Base-by-base conservation (phyloP, 2,113 vertebrate genomes). In the Amphilophus citrinellus region DNA sequence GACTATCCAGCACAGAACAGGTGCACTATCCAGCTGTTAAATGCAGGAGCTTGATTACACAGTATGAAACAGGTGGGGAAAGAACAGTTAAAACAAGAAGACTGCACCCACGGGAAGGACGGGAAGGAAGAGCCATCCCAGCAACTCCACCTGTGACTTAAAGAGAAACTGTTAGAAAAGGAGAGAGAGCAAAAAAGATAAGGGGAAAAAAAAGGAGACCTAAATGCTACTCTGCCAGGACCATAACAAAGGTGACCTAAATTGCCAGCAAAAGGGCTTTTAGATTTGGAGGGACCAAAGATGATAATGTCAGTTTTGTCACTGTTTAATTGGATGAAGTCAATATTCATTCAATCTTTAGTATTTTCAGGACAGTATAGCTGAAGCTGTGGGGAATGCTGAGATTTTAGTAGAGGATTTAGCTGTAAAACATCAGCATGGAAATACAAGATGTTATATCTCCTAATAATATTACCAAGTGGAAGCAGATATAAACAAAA, bases 401-500 rank as follows among this genome's bases (percentile, higher is more conserved):
- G 63, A 44, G 63, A 66, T 66, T 66, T 66, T 66, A 66, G 39
- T 22, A 17, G 14, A 66, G 17, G 22, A 66, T 44, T 44, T 10
- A 66, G 63, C 39, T 44, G 39, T 66, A 66, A 66, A 66, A 44
- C 63, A 27, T 44, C 63, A 44, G 39, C 2, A 5, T 44, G 44
- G 63, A 66, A 44, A 17, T 66, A 37, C 7, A 66, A 66, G 22
- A 39, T 66, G 39, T 44, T 66, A 44, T 44, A 44, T 44, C 39
- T 27, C n/a, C 39, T 66, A 44, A n/a, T 66, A 27, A 66, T 66
- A 66, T 44, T 66, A 66, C 14, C 63, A 66, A 66, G 63, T 27
- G 63, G 39, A 66, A 27, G 37, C 39, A 44, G n/a, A 44, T 17
- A 66, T 35, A 7, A 35, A 35, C 32, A 35, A 35, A 7, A 35